Evolutionary conservation across 2,113 vertebrate species (phyloP), one percentile per base, ranked within the genome.

Genomic region (Toxotes jaculatrix): DNA sequence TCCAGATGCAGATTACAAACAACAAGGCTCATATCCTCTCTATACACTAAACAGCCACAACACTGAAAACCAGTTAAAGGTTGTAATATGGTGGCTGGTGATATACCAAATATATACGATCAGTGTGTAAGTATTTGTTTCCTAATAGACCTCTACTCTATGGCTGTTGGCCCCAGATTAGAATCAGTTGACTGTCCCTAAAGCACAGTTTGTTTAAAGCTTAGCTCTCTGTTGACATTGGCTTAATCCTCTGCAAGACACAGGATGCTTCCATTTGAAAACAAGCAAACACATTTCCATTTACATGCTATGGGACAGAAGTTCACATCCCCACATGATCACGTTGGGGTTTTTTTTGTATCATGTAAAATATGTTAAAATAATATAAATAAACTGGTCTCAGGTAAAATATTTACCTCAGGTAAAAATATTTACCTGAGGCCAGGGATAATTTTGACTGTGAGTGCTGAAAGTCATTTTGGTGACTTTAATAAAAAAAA

Each of bases 181-280:
- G 69, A 64, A 82, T 36, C 70, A 67, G 73, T 74, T 36, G 80
- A 81, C 84, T 23, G 72, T 87, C 77, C 80, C 82, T 82, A 79
- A 83, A 91, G 88, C 86, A 77, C 60, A 80, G 88, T 92, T 89
- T 90, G 88, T 89, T 87, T 88, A 87, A 88, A 91, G 77, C 87
- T 93, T 79, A 89, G 55, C 62, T 81, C 27, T 23, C 59, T 93
- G 91, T 93, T 93, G 92, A 93, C 88, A 11, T 91, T 92, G 89
- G 89, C 86, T 85, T 78, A 77, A 85, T 87, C 76, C 61, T 32
- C 83, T 45, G 34, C 74, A 76, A 84, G 89, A 91, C 86, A 91
- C 90, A 90, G 90, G 92, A 92, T 91, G 90, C 90, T 80, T 60
- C 84, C 23, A 80, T 89, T 79, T 77, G 60, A 89, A 90, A 91